Evolutionary conservation across 2,797 vertebrate genomes (phyloP), one percentile per base, ranked within the genome.

Genomic region (Craterocephalus amniculus): DNA sequence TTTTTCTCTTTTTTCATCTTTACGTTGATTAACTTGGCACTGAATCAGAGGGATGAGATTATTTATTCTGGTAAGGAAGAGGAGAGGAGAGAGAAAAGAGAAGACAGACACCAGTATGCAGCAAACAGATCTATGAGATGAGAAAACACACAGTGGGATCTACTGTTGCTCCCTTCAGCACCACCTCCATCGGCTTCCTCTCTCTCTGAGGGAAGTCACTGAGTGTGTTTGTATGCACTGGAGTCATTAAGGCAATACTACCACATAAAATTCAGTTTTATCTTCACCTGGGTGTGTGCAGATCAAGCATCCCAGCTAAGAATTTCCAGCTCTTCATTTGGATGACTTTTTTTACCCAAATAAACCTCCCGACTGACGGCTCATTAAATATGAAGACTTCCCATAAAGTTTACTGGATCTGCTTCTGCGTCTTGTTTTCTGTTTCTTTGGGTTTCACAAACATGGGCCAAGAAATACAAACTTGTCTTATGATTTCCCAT

Each of bases 191-290:
- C 72, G n/a, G 67, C 70, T 62, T 77, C 80, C 67, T 75, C 70
- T 56, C 40, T 8, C 26, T 66, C 69, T 16, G 69, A 72, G 51
- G 63, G 54, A 72, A 55, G 34, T n/a, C 49, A n/a, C 52, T 0
- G 67, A 78, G 78, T 72, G 70, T 74, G 79, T 86, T 80, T 72
- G 78, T 62, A 29, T 76, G 72, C 70, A 76, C 68, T n/a, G 10
- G 0, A 34, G 63, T 55, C 4, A 62, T 36, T 49, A 69, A 61
- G 67, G 36, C 68, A 16, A 70, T 14, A 31, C 49, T 12, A 32
- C n/a, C 58, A 55, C 45, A 2, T 31, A 7, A 60, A 57, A 52
- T 5, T 24, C 3, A 18, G 2, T 11, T 62, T 34, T 11, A 40
- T 35, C 2, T 18, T 9, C 22, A 48, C n/a, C 18, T 40, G 31